These are phyloP conservation scores for Cheilosia scutellata DNA, from an alignment of 2,888 invertebrate species.

Conservation along the genomic window DNA sequence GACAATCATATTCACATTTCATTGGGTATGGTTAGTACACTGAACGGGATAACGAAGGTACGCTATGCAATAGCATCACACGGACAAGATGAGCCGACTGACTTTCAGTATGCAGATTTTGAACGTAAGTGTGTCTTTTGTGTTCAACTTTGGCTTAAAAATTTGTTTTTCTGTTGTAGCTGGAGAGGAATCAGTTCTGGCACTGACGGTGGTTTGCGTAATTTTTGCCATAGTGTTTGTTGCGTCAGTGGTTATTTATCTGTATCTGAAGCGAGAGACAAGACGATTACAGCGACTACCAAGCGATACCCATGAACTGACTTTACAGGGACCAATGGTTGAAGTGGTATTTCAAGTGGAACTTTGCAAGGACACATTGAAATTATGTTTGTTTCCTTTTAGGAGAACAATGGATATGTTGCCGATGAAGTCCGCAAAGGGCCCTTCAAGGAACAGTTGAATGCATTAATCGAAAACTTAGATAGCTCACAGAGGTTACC, in stretches of 20 bases:
- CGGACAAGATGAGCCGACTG: conserved; percentile 82
- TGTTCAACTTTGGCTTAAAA: not conserved
- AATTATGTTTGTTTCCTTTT: conserved; percentile 49
- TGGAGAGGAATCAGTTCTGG: conserved; percentile 82
- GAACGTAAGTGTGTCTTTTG: conserved; percentile 82
- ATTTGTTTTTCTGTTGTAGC: conserved; percentile 32
- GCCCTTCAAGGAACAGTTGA: conserved; percentile 90
- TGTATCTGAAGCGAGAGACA: conserved; percentile 84
- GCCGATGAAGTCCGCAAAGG: conserved; percentile 91
- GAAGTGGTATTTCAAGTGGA: conserved; percentile 86
- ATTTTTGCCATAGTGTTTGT: conserved; percentile 88
- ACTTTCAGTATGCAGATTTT: conserved; percentile 79
- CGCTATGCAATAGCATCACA: conserved; percentile 87
- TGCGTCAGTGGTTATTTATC: conserved; percentile 86
- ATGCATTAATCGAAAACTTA: conserved; percentile 87
- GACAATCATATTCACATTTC: conserved; percentile 88
- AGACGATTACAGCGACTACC: conserved; percentile 78
- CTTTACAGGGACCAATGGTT: conserved; percentile 91
- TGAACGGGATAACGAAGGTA: conserved; percentile 87
- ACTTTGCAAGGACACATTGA: not conserved
- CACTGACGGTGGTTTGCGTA: conserved; percentile 88
- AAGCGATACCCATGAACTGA: conserved; percentile 88
- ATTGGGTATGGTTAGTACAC: conserved; percentile 87
- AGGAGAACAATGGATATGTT: conserved; percentile 91
- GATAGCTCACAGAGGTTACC: conserved; percentile 85